phyloP scores from a whole-genome alignment of 2,113 vertebrate species.

The Cisticola juncidis region DNA sequence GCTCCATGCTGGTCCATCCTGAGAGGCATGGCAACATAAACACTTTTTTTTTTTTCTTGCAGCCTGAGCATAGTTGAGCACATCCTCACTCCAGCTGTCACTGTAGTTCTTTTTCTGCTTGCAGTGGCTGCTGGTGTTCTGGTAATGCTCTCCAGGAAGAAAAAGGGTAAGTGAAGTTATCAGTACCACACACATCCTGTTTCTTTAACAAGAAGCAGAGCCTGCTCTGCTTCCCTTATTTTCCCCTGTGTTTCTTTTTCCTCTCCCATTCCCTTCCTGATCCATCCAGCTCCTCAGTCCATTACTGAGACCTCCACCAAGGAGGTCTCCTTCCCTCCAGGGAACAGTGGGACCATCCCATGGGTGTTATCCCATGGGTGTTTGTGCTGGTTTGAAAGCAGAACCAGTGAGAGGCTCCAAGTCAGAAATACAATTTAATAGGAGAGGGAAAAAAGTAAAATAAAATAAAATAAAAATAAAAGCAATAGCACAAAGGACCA shows the following conservation, averaged over 20 bases:
- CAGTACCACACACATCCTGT: neutral
- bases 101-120: slow-evolving; percentile 3
- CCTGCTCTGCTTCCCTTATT: neutral
- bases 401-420: no score
- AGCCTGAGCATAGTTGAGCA: neutral
- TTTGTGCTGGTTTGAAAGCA: no score
- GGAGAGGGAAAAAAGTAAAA: no score
- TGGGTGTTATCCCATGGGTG: neutral
- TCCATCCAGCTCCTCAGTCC: neutral
- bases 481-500: no score
- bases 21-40: neutral
- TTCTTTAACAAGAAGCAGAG: neutral
- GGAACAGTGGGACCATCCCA: neutral
- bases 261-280: neutral
- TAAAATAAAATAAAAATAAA: no score
- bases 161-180: neutral
- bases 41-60: neutral
- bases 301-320: neutral
- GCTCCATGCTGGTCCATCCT: rapidly evolving
- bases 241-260: neutral
- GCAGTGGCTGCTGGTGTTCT: neutral
- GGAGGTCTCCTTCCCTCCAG: neutral
- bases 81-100: neutral
- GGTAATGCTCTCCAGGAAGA: neutral
- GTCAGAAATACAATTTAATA: no score